A percentile compares a stretch with the other conserved stretches of the same genome.
Evolutionary conservation across 2,113 vertebrate species (phyloP).

Genomic region (Synchiropus splendidus): DNA sequence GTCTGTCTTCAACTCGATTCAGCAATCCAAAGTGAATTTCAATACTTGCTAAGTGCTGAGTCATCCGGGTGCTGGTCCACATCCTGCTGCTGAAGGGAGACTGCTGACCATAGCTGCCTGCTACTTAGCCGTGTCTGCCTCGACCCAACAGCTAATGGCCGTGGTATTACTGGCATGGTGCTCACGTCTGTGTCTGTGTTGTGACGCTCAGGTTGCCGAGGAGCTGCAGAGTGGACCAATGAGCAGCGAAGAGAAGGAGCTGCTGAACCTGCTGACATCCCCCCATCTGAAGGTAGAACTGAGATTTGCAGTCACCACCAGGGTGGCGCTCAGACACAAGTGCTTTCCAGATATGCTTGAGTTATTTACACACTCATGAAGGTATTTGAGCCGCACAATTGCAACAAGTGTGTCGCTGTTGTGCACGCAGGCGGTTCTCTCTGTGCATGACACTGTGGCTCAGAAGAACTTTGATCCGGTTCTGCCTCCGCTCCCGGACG

Average conservation of each 20-base stretch:
- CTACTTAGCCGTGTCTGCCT: slow-evolving; percentile 16
- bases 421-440: slow-evolving; percentile 76
- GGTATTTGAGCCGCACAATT: neutral
- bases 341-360: too few relatives aligned
- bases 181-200: slow-evolving; percentile 1
- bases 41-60: slow-evolving; percentile 47
- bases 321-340: neutral
- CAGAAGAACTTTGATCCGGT: slow-evolving; percentile 95
- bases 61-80: slow-evolving; percentile 34
- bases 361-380: neutral
- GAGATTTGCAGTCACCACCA: neutral
- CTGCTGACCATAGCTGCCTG: slow-evolving; percentile 42
- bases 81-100: slow-evolving; percentile 44
- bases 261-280: slow-evolving; percentile 81
- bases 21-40: slow-evolving; percentile 43
- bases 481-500: slow-evolving; percentile 84
- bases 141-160: neutral
- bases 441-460: slow-evolving; percentile 90
- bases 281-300: slow-evolving; percentile 83
- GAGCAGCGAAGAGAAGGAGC: slow-evolving; percentile 82
- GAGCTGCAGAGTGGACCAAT: slow-evolving; percentile 83
- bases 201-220: slow-evolving; percentile 77
- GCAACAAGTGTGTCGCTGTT: slow-evolving; percentile 1
- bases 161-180: neutral
- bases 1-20: neutral